phyloP scores from a whole-genome alignment of 2,113 vertebrate species.

The Natator depressus region DNA sequence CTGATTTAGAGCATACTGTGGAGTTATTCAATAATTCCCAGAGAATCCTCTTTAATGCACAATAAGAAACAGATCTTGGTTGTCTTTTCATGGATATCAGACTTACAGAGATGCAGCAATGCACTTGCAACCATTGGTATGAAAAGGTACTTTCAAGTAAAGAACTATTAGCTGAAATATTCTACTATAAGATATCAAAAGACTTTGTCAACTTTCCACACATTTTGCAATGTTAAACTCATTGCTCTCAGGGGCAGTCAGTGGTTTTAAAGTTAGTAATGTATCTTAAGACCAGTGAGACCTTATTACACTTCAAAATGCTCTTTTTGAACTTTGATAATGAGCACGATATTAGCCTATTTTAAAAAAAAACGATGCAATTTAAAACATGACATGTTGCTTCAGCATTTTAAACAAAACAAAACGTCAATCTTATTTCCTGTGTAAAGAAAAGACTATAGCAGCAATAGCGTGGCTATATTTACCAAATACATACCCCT shows the following conservation, averaged over 20 bases:
- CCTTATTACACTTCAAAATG: constrained; percentile 62
- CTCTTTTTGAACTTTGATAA: constrained; percentile 68
- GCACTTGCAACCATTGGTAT: constrained; percentile 55
- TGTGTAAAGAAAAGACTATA: neutral
- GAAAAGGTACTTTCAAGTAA: constrained; percentile 56
- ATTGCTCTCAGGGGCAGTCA: constrained; percentile 65
- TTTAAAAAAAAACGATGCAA: constrained; percentile 32
- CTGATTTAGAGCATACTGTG: constrained; percentile 68
- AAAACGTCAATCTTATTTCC: neutral
- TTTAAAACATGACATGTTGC: constrained; percentile 56
- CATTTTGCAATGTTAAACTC: constrained; percentile 63
- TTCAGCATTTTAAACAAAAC: constrained; percentile 49
- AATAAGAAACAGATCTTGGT: constrained; percentile 74
- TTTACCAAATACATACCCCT: neutral
- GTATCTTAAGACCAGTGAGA: constrained; percentile 69
- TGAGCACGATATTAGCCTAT: constrained; percentile 57
- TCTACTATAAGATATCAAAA: constrained; percentile 71
- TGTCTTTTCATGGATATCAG: constrained; percentile 59
- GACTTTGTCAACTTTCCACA: constrained; percentile 43
- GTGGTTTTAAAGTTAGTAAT: constrained; percentile 69
- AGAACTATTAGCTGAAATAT: constrained; percentile 64
- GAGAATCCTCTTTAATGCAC: constrained; percentile 64
- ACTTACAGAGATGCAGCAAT: constrained; percentile 53
- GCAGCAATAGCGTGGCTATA: neutral
- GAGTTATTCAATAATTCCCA: constrained; percentile 64